phyloP scores from a whole-genome alignment of 2,797 vertebrate species.

The Pitangus sulphuratus region DNA sequence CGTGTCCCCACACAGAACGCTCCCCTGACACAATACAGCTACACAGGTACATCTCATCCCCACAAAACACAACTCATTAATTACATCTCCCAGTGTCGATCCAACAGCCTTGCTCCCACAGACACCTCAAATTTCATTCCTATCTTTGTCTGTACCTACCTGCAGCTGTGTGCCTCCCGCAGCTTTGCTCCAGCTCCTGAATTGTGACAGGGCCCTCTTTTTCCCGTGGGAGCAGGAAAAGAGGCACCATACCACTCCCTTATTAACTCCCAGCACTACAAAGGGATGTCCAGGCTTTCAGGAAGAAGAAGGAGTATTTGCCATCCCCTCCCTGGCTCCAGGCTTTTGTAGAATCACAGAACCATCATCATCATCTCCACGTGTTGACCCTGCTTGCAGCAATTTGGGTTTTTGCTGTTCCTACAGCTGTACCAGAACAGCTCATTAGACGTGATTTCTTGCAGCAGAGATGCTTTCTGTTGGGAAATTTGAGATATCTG shows the following conservation, averaged over 20 bases:
- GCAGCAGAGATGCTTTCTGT: neutral
- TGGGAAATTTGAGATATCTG: neutral
- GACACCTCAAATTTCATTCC: neutral
- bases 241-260: accelerated
- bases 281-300: accelerated
- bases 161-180: neutral
- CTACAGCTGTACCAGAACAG: neutral
- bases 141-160: neutral
- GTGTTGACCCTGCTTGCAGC: neutral
- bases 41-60: neutral
- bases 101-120: neutral
- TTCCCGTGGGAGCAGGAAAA: neutral
- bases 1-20: neutral
- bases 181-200: neutral
- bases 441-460: neutral
- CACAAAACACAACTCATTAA: neutral
- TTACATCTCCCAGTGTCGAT: neutral
- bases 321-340: neutral
- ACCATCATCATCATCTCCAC: neutral
- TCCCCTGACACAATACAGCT: neutral
- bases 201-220: accelerated
- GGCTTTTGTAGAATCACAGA: neutral
- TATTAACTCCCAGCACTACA: neutral
- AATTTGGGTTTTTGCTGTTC: neutral
- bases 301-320: accelerated